These are phyloP conservation scores for Lithobius niger DNA, from an alignment of 1,140 invertebrate genomes.

Conservation along the genomic window DNA sequence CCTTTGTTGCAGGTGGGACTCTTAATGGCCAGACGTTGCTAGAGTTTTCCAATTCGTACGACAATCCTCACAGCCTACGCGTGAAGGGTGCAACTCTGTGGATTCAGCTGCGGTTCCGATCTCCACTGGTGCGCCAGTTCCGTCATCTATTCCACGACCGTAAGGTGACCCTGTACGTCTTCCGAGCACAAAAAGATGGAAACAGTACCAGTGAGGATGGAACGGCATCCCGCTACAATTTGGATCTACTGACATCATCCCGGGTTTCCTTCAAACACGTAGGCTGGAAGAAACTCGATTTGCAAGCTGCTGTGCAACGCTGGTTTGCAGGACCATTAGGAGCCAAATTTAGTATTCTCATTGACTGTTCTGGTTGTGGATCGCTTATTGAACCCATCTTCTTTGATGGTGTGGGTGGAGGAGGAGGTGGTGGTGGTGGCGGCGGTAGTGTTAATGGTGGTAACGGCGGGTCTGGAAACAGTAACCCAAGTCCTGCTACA, in stretches of 20 bases:
- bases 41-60: conserved; percentile 54
- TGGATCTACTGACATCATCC: conserved; percentile 39
- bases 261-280: conserved; percentile 48
- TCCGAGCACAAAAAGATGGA: conserved; percentile 35
- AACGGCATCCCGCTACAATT: conserved; percentile 7
- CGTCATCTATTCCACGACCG: conserved; percentile 26
- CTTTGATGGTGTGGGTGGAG: conserved; percentile 45
- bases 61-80: conserved; percentile 40
- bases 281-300: conserved; percentile 76
- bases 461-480: conserved; percentile 21
- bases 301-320: conserved; percentile 47
- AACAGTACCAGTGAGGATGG: conserved; percentile 6
- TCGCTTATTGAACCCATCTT: conserved; percentile 37
- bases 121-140: conserved; percentile 17
- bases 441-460: not conserved
- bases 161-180: conserved; percentile 50
- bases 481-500: conserved; percentile 31
- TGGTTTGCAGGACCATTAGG: conserved; percentile 32
- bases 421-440: conserved; percentile 12
- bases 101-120: conserved; percentile 51
- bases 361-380: conserved; percentile 69
- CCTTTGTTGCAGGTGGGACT: conserved; percentile 47
- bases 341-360: conserved; percentile 49
- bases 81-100: conserved; percentile 60
- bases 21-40: conserved; percentile 68